Evolutionary conservation across 2,797 vertebrate genomes (phyloP).

Genomic region (Chloroceryle amazona): DNA sequence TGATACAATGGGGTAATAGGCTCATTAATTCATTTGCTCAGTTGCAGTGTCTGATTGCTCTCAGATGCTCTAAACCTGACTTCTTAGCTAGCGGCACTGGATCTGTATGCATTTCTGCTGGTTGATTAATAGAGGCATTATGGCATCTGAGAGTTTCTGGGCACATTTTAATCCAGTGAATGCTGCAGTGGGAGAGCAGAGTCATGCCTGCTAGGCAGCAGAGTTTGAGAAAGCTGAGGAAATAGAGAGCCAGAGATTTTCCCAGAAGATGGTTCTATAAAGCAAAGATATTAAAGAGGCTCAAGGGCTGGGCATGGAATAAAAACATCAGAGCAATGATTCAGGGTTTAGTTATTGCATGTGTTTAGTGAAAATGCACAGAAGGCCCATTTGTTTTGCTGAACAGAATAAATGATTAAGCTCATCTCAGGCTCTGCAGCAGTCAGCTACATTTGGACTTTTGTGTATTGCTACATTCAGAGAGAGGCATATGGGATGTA

Average conservation of each 20-base stretch:
- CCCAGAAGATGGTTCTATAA: slow-evolving; percentile 52
- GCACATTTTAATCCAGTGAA: slow-evolving; percentile 45
- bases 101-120: neutral
- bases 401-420: slow-evolving; percentile 59
- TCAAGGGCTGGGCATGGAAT: slow-evolving; percentile 29
- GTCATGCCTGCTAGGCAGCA: slow-evolving; percentile 35
- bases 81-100: slow-evolving; percentile 36
- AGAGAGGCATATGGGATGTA: neutral
- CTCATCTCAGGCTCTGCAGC: slow-evolving; percentile 26
- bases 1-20: slow-evolving; percentile 46
- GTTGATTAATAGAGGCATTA: slow-evolving; percentile 59
- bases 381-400: slow-evolving; percentile 51
- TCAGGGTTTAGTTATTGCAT: slow-evolving; percentile 36
- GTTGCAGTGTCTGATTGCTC: slow-evolving; percentile 37
- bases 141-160: slow-evolving; percentile 54
- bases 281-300: slow-evolving; percentile 54
- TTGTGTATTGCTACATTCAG: neutral
- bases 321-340: slow-evolving; percentile 49
- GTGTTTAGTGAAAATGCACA: slow-evolving; percentile 59
- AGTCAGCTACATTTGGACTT: neutral
- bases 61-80: slow-evolving; percentile 46
- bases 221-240: slow-evolving; percentile 2
- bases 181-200: slow-evolving; percentile 47
- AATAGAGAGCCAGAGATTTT: neutral
- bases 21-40: slow-evolving; percentile 62